Evolutionary conservation across 1,140 invertebrate species (phyloP), one percentile per base, ranked within the genome.

Genomic region (Drosophila lowei): DNA sequence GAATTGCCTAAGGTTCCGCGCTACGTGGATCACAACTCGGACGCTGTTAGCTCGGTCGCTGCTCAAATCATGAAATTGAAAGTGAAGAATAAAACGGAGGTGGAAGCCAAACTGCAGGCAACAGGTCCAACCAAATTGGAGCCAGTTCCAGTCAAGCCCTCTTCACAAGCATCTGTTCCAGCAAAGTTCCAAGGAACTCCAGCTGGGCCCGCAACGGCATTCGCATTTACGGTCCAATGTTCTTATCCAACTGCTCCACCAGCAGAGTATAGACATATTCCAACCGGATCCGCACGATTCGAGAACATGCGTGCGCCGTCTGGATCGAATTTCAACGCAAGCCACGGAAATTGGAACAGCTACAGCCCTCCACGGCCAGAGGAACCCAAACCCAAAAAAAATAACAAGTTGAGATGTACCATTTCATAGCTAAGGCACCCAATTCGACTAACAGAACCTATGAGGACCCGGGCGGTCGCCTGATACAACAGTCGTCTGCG

Each of bases 1-100:
- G 83, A 86, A 13, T 53, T 86, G 59, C 83, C 83, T 5, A 65
- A 44, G 16, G 75, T 88, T 13, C 83, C 83, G 8, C 55, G 52
- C 2, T 63, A 58, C 41, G 77, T 74, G 28, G 53, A 86, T 6
- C 25, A 43, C 6, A 47, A 55, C n/a, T 63, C 50, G 1, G 65
- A 63, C 0, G 18, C 77, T 15, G 60, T 73, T n/a, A 60, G 61
- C 6, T 56, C 52, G 2, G 38, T 77, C 1, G 21, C 46, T n/a
- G 30, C 4, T 6, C 73, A 81, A 42, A 34, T 86, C 13, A 58
- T 63, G n/a, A 15, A 43, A 16, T 13, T 79, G 3, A 47, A 70
- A n/a, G 18, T 85, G 11, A 46, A 54, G 0, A 25, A 9, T 3
- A 47, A 46, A 4, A 0, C 13, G 2, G 34, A 48, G n/a, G 46